These are phyloP conservation scores for Synergus gifuensis DNA, from an alignment of 2,888 invertebrate genomes.

Conservation along the genomic window DNA sequence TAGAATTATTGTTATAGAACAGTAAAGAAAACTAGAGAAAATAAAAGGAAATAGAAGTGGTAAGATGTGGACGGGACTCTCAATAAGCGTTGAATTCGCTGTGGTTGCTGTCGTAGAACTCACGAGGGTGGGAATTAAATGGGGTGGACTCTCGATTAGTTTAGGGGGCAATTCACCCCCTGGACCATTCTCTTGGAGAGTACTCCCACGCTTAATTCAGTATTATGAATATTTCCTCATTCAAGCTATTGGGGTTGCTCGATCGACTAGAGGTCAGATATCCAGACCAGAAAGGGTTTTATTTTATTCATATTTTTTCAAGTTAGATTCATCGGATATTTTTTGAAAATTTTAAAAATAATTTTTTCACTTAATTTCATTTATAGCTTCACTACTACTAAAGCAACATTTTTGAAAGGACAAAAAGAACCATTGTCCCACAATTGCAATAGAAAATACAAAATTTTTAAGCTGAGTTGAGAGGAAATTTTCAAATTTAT, in stretches of 20 bases:
- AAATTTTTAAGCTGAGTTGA: no score
- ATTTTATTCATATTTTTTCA: neutral
- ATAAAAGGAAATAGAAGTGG: slow-evolving; percentile 5
- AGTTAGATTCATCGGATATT: neutral
- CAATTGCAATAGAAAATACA: no score
- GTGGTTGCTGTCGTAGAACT: slow-evolving; percentile 47
- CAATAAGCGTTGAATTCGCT: slow-evolving; percentile 47
- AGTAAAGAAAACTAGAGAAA: neutral
- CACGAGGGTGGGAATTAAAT: slow-evolving; percentile 70
- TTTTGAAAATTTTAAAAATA: no score
- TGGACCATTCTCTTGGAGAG: slow-evolving; percentile 52
- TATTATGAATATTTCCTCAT: slow-evolving; percentile 75
- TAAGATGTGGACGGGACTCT: slow-evolving; percentile 45
- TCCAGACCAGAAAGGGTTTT: neutral
- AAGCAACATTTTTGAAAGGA: no score
- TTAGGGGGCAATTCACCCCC: slow-evolving; percentile 64
- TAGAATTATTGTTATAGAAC: neutral
- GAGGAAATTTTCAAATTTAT: no score
- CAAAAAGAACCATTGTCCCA: no score
- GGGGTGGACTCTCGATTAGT: slow-evolving; percentile 73
- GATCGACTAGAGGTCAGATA: neutral
- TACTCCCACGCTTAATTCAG: slow-evolving; percentile 71
- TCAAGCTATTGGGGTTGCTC: slow-evolving; percentile 46
- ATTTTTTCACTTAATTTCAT: no score
- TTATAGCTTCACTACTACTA: no score